phyloP scores from a whole-genome alignment of 2,113 vertebrate species.

The Ailurus styani region DNA sequence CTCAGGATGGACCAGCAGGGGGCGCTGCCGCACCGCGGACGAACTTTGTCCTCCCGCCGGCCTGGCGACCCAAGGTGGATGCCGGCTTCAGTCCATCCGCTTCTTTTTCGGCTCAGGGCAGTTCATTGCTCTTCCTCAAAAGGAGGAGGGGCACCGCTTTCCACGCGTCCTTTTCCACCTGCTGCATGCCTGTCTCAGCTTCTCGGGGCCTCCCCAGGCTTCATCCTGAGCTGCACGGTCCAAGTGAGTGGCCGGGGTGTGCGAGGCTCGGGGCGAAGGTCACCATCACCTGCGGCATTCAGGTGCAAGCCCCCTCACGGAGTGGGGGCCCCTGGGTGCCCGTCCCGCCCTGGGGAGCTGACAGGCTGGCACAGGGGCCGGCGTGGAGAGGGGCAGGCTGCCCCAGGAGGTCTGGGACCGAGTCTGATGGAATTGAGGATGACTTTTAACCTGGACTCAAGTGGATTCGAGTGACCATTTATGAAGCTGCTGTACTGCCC shows the following conservation, averaged over 20 bases:
- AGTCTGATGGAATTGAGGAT: not conserved
- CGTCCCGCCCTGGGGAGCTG: not conserved
- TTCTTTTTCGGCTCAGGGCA: not conserved
- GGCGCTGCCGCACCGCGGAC: not conserved
- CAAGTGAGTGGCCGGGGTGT: fast-evolving
- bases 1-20: not conserved
- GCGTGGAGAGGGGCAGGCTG: fast-evolving
- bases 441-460: not conserved
- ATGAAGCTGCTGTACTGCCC: not conserved
- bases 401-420: not conserved
- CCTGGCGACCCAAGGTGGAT: fast-evolving
- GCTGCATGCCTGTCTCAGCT: not conserved
- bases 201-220: fast-evolving
- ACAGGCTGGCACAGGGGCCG: not conserved
- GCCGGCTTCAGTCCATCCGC: not conserved
- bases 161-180: not conserved
- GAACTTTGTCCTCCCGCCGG: not conserved
- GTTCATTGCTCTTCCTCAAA: not conserved
- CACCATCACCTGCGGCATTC: no score
- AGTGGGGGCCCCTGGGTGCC: fast-evolving
- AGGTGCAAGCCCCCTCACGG: not conserved
- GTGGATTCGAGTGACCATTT: not conserved
- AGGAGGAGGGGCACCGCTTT: not conserved
- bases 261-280: fast-evolving
- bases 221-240: not conserved